Evolutionary conservation across 2,888 invertebrate genomes (phyloP).

Genomic region (Drosophila eohydei): DNA sequence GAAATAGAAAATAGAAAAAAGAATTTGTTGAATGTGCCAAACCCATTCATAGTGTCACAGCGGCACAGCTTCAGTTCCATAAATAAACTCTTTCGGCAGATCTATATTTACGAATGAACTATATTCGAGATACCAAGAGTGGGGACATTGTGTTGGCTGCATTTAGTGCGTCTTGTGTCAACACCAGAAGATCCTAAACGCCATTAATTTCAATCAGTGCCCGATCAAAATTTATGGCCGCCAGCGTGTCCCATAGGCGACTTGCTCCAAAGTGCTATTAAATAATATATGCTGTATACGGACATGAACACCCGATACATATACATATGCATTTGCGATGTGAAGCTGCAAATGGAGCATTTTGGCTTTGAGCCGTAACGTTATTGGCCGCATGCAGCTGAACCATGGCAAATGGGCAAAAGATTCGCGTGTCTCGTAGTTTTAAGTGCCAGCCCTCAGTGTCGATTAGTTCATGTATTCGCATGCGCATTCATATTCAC

Average conservation of each 20-base stretch:
- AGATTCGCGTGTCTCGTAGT: constrained; percentile 5
- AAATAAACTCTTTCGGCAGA: neutral
- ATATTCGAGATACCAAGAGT: constrained; percentile 1
- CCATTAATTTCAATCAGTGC: constrained; percentile 62
- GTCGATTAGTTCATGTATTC: constrained; percentile 16
- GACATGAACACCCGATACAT: neutral
- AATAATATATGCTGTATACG: constrained; percentile 8
- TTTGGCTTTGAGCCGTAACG: constrained; percentile 44
- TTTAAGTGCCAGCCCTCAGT: constrained; percentile 6
- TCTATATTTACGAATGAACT: neutral
- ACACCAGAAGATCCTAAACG: constrained; percentile 49
- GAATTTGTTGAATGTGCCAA: neutral
- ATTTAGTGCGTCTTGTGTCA: constrained; percentile 47
- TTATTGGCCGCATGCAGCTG: constrained; percentile 42
- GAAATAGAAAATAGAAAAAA: too few species aligned
- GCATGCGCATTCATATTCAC: constrained; percentile 26
- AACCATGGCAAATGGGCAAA: constrained; percentile 46
- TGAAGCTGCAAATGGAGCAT: constrained; percentile 37
- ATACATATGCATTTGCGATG: neutral
- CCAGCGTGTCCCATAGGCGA: constrained; percentile 42
- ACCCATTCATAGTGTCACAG: neutral
- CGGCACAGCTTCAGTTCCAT: neutral
- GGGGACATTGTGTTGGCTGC: constrained; percentile 5
- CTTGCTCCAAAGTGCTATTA: neutral
- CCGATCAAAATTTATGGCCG: constrained; percentile 50